Conservation (phyloP, 2,113 vertebrate species). For the Strix uralensis region DNA sequence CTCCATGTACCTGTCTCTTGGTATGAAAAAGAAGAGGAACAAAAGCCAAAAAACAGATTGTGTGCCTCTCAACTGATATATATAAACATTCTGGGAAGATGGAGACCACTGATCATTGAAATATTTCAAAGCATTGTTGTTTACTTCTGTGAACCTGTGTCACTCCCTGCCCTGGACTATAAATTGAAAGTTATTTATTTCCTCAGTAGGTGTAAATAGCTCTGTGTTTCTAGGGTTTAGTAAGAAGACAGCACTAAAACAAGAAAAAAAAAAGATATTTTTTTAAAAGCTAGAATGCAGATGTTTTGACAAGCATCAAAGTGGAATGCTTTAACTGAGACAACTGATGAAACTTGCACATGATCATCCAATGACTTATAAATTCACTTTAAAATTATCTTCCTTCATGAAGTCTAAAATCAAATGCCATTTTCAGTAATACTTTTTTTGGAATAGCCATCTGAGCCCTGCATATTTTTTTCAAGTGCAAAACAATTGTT, state of each 20-base stretch:
- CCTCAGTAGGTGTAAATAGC: neutral
- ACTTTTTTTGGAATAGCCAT: neutral
- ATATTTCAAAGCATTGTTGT: neutral
- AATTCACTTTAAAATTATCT: neutral
- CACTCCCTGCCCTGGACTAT: neutral
- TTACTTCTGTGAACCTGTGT: neutral
- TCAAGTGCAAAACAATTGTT: neutral
- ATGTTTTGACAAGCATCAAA: neutral
- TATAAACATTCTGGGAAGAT: neutral
- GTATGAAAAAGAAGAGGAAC: neutral
- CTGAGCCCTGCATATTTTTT: neutral
- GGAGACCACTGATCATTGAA: neutral
- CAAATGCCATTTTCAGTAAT: neutral
- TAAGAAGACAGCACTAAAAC: neutral
- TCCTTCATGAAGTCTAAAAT: neutral
- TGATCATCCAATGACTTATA: neutral
- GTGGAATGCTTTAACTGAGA: neutral
- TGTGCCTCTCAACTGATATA: neutral
- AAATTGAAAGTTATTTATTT: neutral
- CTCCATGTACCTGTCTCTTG: neutral
- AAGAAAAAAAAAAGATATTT: neutral
- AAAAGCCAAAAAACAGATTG: neutral
- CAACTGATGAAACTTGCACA: neutral
- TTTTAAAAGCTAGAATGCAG: neutral
- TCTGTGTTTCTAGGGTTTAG: neutral